These are phyloP conservation scores for Microcebus griseorufus DNA, from an alignment of 2,113 vertebrate species.

Conservation along the genomic window DNA sequence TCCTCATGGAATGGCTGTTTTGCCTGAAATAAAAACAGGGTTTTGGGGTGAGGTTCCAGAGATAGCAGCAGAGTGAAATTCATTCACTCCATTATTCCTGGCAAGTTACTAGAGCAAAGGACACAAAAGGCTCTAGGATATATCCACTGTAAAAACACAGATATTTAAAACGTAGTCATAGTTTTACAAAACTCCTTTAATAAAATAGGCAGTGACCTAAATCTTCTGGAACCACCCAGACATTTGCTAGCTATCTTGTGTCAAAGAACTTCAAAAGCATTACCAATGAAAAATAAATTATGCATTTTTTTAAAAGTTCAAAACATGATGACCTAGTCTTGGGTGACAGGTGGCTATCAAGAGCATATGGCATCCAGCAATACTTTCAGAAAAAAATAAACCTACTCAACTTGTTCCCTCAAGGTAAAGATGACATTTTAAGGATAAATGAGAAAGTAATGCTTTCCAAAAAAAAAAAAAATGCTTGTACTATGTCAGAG, in stretches of 20 bases:
- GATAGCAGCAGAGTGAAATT: neutral
- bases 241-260: neutral
- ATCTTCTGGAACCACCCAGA: neutral
- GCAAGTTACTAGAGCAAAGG: neutral
- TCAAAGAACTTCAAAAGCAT: neutral
- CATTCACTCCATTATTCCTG: neutral
- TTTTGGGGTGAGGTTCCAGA: neutral
- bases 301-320: neutral
- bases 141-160: neutral
- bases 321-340: neutral
- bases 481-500: neutral
- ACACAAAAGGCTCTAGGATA: neutral
- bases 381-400: slow-evolving; percentile 10
- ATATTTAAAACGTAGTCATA: neutral
- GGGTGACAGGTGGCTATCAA: neutral
- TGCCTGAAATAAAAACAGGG: neutral
- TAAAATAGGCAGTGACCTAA: neutral
- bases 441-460: neutral
- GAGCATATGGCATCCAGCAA: neutral
- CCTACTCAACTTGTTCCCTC: slow-evolving; percentile 23
- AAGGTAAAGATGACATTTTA: slow-evolving; percentile 55
- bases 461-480: neutral
- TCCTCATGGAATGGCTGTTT: neutral
- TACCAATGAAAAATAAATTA: neutral
- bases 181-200: neutral